phyloP scores from a whole-genome alignment of 2,888 invertebrate species.

The Sphecodes monilicornis region DNA sequence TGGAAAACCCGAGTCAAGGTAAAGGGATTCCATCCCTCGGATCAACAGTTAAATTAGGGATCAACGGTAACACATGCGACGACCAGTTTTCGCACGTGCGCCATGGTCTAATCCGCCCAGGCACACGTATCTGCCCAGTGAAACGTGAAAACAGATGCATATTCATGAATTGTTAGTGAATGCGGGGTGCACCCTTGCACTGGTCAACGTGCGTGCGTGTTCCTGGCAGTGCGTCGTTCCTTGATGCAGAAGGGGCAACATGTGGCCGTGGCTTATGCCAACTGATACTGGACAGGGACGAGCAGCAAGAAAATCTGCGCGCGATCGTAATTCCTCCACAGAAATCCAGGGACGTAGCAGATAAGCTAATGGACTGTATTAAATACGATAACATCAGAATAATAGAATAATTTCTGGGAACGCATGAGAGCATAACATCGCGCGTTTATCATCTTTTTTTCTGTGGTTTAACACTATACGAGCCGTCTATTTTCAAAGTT shows the following conservation, averaged over 20 bases:
- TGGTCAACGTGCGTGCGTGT: conserved; percentile 42
- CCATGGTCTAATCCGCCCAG: conserved; percentile 47
- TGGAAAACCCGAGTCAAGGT: not conserved
- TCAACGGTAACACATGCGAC: conserved; percentile 55
- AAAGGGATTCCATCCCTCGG: conserved; percentile 6
- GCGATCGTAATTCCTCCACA: conserved; percentile 40
- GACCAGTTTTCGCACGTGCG: conserved; percentile 64
- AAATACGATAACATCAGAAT: not conserved
- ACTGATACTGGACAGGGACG: conserved; percentile 65
- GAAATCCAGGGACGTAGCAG: not conserved
- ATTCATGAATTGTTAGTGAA: conserved; percentile 74
- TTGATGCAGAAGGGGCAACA: conserved; percentile 51
- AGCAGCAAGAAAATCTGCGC: conserved; percentile 38
- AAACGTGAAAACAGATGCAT: conserved; percentile 76
- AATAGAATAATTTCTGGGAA: not conserved
- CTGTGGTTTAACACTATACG: no score
- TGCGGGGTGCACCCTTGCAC: conserved; percentile 33
- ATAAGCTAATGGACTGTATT: not conserved
- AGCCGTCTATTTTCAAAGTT: no score
- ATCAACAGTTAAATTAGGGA: conserved; percentile 46
- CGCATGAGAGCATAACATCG: no score
- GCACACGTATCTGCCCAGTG: conserved; percentile 41
- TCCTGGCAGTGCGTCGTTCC: conserved; percentile 58
- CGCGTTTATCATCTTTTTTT: no score
- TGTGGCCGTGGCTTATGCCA: conserved; percentile 66